Conservation (phyloP, 2,797 vertebrate species). For the Neomorphus geoffroyi region DNA sequence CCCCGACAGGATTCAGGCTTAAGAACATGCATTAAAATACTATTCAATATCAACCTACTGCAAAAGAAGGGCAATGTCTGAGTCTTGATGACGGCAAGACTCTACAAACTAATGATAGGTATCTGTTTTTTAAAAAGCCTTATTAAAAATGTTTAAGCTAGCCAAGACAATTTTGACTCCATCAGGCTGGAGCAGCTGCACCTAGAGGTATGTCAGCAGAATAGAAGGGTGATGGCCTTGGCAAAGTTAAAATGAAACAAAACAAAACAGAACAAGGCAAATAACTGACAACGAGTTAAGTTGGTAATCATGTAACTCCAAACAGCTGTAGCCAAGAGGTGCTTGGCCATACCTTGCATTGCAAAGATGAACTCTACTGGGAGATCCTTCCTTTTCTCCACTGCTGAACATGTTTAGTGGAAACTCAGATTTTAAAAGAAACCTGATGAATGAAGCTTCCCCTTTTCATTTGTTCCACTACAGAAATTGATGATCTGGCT, state of each 20-base stretch:
- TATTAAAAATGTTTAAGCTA: neutral
- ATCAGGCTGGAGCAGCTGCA: neutral
- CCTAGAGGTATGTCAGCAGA: neutral
- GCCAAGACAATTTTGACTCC: neutral
- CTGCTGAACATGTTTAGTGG: fast-evolving
- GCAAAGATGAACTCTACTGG: neutral
- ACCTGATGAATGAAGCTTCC: neutral
- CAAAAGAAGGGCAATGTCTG: neutral
- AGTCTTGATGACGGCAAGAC: neutral
- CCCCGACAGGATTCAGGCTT: neutral
- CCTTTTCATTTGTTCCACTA: neutral
- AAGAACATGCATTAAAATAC: neutral
- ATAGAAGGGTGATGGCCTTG: neutral
- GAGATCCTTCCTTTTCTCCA: neutral
- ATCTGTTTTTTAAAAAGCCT: neutral
- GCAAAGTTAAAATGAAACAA: neutral
- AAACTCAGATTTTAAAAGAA: neutral
- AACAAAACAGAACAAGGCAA: neutral
- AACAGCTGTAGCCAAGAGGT: neutral
- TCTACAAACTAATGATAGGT: neutral
- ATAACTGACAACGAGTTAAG: neutral
- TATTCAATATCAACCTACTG: neutral
- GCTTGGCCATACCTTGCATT: neutral
- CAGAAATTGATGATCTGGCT: neutral
- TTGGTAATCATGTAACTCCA: neutral